Conservation (phyloP, 2,113 vertebrate species). For the Sinocyclocheilus rhinocerous region DNA sequence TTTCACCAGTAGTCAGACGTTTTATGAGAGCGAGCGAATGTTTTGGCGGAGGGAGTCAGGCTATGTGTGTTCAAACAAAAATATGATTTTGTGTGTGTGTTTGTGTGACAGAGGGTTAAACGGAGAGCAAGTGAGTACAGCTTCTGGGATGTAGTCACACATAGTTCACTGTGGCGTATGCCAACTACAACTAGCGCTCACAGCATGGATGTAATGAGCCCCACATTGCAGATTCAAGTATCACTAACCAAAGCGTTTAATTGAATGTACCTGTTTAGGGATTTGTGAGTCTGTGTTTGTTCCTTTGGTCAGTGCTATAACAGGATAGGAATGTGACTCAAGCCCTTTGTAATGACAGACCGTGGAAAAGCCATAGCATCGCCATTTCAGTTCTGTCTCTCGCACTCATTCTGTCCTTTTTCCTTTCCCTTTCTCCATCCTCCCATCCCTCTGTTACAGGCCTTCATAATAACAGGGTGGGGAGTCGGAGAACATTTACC, state of each 20-base stretch:
- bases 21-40: conserved; percentile 24
- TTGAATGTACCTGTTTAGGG: conserved; percentile 15
- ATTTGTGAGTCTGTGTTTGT: conserved; percentile 35
- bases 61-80: conserved; percentile 21
- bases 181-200: conserved; percentile 53
- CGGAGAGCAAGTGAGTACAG: conserved; percentile 44
- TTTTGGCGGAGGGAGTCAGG: not conserved
- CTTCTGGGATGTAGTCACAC: conserved; percentile 61
- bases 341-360: conserved; percentile 79
- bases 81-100: conserved; percentile 34
- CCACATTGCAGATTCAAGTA: conserved; percentile 8
- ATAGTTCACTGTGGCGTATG: conserved; percentile 61
- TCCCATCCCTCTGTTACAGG: conserved; percentile 57
- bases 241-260: not conserved
- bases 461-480: conserved; percentile 67
- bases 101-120: conserved; percentile 27
- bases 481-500: conserved; percentile 64
- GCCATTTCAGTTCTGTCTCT: conserved; percentile 52
- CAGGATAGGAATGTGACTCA: conserved; percentile 74
- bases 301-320: conserved; percentile 75
- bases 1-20: conserved; percentile 45
- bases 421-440: not conserved
- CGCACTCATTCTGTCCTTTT: conserved; percentile 23
- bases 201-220: conserved; percentile 18
- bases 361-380: conserved; percentile 74